These are phyloP conservation scores for Pionites leucogaster DNA, from an alignment of 2,113 vertebrate genomes.

Conservation along the genomic window DNA sequence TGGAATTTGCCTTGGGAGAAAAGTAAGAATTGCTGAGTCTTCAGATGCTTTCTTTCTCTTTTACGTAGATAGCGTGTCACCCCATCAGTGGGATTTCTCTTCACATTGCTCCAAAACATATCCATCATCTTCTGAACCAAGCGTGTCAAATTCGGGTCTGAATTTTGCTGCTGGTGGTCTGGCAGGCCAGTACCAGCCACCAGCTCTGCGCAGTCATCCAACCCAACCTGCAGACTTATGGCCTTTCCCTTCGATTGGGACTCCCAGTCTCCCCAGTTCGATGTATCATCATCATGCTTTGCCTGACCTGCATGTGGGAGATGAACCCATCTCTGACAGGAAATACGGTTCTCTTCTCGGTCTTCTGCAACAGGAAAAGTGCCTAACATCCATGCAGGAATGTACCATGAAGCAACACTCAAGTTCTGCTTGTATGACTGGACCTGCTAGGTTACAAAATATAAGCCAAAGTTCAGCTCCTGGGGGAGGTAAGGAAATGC, in stretches of 20 bases:
- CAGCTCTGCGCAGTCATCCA: constrained; percentile 25
- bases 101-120: constrained; percentile 71
- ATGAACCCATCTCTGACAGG: constrained; percentile 65
- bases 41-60: constrained; percentile 17
- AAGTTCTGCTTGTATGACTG: constrained; percentile 50
- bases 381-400: constrained; percentile 69
- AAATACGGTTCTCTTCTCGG: constrained; percentile 83
- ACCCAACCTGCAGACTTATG: constrained; percentile 62
- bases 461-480: constrained; percentile 68
- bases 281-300: constrained; percentile 39
- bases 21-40: background rate
- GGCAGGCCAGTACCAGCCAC: constrained; percentile 41
- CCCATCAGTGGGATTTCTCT: constrained; percentile 72
- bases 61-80: constrained; percentile 54
- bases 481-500: constrained; percentile 67
- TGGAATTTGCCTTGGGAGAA: background rate
- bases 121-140: constrained; percentile 18
- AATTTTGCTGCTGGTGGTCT: background rate
- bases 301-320: constrained; percentile 18
- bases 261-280: constrained; percentile 1
- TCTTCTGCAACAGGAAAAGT: constrained; percentile 82
- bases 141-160: constrained; percentile 1
- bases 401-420: constrained; percentile 73
- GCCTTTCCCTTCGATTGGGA: constrained; percentile 52
- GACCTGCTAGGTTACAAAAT: constrained; percentile 60